Base-by-base conservation (phyloP, 1,140 invertebrate species). In the Trichonephila clavata region DNA sequence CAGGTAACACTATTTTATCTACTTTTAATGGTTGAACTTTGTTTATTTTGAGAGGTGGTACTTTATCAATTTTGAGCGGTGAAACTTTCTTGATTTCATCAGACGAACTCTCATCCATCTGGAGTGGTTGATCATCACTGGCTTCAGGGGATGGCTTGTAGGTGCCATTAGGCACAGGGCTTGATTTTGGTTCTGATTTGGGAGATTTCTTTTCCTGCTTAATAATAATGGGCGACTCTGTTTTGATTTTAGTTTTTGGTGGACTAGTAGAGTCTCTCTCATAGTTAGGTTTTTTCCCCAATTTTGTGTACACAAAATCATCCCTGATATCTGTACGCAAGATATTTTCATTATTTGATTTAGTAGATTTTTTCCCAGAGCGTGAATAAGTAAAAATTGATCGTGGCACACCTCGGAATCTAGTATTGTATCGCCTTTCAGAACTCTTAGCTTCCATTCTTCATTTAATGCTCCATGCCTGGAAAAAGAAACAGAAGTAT, bases 381-480 rank as follows among this genome's bases (percentile, higher is more conserved):
- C 81, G 43, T 18, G 92, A 93, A 80, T 94, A 94, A 8, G 93
- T 94, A 39, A 94, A 94, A 43, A 90, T 65, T 24, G 93, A 94
- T 83, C 87, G 90, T 71, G 93, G 93, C 50, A 94, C 93, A 39
- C 93, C 93, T 68, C 93, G 71, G 32, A 94, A 94, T 90, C 93
- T 89, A 68, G 93, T 94, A 59, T 94, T 94, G 32, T 94, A 94
- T 68, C 93, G 32, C 65, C 93, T 94, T 84, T 94, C 93, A 8
- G 93, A 89, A 86, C 86, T 90, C 68, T 90, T 84, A 39, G 92
- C 63, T 88, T 93, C 92, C 92, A 93, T 93, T 71, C 86, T 93
- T 93, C 68, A 93, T 87, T 93, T 93, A 93, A 61, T 87, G 59
- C 84, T 93, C 92, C 92, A 93, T 93, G 65, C 92, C 92, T 93